Percentiles rank a stretch among this genome's conserved stretches.
These are phyloP conservation scores for silkworm (Bombyx mori) DNA, from an alignment of 1,140 invertebrate species.

Conservation along the genomic window DNA sequence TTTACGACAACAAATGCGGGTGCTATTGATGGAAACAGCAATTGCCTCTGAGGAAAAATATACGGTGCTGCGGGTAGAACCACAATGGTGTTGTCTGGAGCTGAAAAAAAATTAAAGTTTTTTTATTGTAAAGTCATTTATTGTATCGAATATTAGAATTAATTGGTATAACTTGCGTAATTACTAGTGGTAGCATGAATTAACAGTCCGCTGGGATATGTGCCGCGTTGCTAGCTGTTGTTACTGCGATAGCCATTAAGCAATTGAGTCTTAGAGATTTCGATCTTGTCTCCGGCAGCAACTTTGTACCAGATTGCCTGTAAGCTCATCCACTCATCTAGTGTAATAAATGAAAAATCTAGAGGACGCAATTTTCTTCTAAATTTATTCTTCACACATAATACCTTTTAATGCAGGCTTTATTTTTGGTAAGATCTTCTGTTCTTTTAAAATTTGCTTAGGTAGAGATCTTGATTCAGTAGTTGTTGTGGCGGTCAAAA, in stretches of 20 bases:
- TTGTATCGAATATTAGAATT: background rate
- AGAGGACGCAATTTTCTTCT: no score
- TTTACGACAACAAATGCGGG: constrained; percentile 57
- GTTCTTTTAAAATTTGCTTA: constrained; percentile 3
- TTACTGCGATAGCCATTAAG: no score
- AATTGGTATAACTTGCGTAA: no score
- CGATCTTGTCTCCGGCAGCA: no score
- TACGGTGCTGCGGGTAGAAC: constrained; percentile 57
- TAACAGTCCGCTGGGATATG: no score
- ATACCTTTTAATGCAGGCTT: background rate
- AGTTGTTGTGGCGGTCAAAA: constrained; percentile 9
- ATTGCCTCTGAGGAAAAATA: constrained; percentile 53
- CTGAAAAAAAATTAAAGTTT: constrained; percentile 24
- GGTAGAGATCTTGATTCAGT: background rate
- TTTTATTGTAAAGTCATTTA: background rate
- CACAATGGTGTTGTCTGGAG: constrained; percentile 54
- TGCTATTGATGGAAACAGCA: constrained; percentile 51
- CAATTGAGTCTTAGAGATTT: no score
- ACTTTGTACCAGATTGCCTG: no score
- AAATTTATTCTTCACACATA: no score
- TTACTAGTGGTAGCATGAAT: no score
- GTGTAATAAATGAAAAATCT: no score
- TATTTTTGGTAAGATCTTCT: constrained; percentile 4
- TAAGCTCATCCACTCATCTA: no score
- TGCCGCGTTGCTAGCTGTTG: no score